These are phyloP conservation scores for Cardiocondyla obscurior DNA, from an alignment of 1,140 invertebrate genomes.

Conservation along the genomic window DNA sequence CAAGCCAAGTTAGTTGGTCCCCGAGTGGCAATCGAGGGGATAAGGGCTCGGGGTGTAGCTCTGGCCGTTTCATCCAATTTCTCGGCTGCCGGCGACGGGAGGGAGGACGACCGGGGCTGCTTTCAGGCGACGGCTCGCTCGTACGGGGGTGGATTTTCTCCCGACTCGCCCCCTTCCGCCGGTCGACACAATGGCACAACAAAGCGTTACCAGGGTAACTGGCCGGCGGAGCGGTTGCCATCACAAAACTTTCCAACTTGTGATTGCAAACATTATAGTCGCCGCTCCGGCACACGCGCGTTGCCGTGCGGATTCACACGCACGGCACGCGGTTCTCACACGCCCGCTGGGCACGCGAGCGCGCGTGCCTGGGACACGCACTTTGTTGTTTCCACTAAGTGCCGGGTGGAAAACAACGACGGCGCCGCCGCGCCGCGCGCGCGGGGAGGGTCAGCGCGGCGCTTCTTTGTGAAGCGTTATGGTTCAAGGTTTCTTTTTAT, in stretches of 20 bases:
- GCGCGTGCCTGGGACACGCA: slow-evolving; percentile 63
- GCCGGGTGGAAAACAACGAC: slow-evolving; percentile 56
- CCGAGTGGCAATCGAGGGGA: slow-evolving; percentile 43
- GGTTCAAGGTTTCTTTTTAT: slow-evolving; percentile 42
- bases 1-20: slow-evolving; percentile 60
- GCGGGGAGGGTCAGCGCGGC: not conserved
- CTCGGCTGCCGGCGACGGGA: not conserved
- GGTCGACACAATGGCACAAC: slow-evolving; percentile 75
- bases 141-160: slow-evolving; percentile 43
- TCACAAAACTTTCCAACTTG: slow-evolving; percentile 79
- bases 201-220: slow-evolving; percentile 79
- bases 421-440: not conserved
- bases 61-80: slow-evolving; percentile 51
- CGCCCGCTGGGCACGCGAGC: slow-evolving; percentile 64
- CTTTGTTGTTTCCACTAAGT: slow-evolving; percentile 57
- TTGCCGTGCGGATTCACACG: slow-evolving; percentile 60
- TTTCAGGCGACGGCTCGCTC: not conserved
- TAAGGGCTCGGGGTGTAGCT: slow-evolving; percentile 20
- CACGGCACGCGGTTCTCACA: slow-evolving; percentile 53
- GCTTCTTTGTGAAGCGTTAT: slow-evolving; percentile 46
- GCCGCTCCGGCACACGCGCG: slow-evolving; percentile 58
- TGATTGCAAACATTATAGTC: slow-evolving; percentile 73
- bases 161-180: not conserved
- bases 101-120: not conserved
- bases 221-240: slow-evolving; percentile 75